These are phyloP conservation scores for Murina feae DNA, from an alignment of 2,113 vertebrate species.

Conservation along the genomic window DNA sequence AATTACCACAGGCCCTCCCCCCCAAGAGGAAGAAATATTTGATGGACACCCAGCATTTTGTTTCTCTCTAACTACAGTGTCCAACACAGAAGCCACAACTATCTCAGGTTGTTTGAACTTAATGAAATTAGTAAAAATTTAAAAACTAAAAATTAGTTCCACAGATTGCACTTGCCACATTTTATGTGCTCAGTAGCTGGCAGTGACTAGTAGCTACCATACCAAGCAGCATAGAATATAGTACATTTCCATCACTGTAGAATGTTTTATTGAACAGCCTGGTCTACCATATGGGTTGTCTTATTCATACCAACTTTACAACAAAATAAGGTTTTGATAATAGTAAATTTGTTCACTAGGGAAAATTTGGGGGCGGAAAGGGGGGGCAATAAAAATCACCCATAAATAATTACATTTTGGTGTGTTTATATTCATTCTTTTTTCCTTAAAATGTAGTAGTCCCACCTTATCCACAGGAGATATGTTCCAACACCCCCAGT, in stretches of 20 bases:
- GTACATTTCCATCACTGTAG: not conserved
- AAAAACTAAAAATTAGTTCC: not conserved
- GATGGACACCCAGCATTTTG: not conserved
- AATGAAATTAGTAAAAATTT: not conserved
- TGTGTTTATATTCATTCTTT: not conserved
- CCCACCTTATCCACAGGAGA: not conserved
- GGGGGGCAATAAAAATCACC: not conserved
- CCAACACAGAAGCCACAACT: not conserved
- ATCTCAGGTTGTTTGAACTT: not conserved
- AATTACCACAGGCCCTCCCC: not conserved
- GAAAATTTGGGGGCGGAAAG: not conserved
- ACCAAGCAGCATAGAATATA: accelerated
- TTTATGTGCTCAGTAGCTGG: not conserved
- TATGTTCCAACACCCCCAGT: not conserved
- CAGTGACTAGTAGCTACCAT: not conserved
- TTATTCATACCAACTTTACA: not conserved
- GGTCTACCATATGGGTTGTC: not conserved
- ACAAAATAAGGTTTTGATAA: not conserved
- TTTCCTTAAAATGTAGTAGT: not conserved
- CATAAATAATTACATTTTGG: not conserved
- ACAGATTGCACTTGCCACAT: not conserved
- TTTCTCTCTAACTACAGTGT: not conserved
- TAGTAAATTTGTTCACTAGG: not conserved
- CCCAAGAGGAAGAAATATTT: not conserved
- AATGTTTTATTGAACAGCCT: not conserved